Base-by-base conservation (phyloP, 2,113 vertebrate genomes). In the Catharus bicknelli region DNA sequence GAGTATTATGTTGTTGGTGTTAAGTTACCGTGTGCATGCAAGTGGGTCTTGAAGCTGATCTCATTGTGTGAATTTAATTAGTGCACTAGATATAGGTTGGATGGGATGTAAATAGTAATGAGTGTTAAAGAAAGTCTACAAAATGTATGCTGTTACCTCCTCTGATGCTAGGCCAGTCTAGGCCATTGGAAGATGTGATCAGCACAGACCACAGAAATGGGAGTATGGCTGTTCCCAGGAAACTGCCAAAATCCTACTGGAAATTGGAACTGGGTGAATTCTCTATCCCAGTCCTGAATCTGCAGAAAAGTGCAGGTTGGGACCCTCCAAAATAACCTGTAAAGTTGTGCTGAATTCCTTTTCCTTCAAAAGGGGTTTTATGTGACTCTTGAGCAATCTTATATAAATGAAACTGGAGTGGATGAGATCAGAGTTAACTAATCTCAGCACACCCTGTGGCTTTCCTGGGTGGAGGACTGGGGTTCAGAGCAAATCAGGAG, bases 391-490 rank as follows among this genome's bases (percentile, higher is more conserved):
- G 15, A 88, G 16, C 19, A 76, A 30, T 29, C 58, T 79, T 32
- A 21, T 34, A 14, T 26, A 38, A 67, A 25, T 40, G 14, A 79
- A 93, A 57, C 40, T 1, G 2, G 29, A 70, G 32, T 32, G 22
- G 36, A 50, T n/a, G 53, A 75, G 53, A 43, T 29, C 0, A 0
- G 21, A 36, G 50, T 79, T 83, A 6, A 3, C 6, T 54, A 53
- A 79, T 51, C n/a, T 69, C 45, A 69, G 32, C 34, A 48, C 29
- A 38, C 25, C 6, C 50, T 66, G 67, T 88, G 75, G 63, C 76
- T 88, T 93, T 94, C 14, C 47, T 93, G 79, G 79, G 86, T 88
- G 76, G 83, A 86, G 79, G 45, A 30, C 57, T 48, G 74, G 21
- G 19, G 54, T 80, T 90, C 50, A 40, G 19, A 88, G 73, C 36